Evolutionary conservation across 2,113 vertebrate genomes (phyloP).

Genomic region (Actinemys pallida): DNA sequence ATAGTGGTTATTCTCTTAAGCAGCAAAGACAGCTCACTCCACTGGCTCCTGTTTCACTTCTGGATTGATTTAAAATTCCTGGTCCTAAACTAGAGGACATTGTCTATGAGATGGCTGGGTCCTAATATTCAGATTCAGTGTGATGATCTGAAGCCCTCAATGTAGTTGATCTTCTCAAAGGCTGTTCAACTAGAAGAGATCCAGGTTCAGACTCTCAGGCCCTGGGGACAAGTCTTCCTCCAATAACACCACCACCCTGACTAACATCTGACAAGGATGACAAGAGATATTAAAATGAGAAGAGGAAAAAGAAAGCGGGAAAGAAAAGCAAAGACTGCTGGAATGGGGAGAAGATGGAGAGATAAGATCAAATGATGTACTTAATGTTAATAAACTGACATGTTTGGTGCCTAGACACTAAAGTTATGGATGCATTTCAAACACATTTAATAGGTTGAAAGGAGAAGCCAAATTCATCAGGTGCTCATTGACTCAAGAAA

Average conservation of each 20-base stretch:
- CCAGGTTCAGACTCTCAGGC: not conserved
- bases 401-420: not conserved
- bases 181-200: not conserved
- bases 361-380: not conserved
- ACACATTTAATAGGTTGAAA: not conserved
- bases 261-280: not conserved
- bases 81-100: not conserved
- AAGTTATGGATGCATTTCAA: not conserved
- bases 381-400: not conserved
- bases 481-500: not conserved
- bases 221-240: not conserved
- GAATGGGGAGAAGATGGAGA: not conserved
- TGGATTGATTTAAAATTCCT: not conserved
- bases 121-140: no score
- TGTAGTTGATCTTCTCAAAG: not conserved
- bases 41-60: not conserved
- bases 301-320: no score
- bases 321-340: no score
- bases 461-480: not conserved
- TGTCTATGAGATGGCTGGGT: not conserved
- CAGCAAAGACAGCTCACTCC: not conserved
- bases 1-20: not conserved
- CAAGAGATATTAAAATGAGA: no score
- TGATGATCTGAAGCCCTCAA: no score
- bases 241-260: not conserved